phyloP scores from a whole-genome alignment of 53 echinoderm and acorn worm species.

The Glandiceps talaboti region DNA sequence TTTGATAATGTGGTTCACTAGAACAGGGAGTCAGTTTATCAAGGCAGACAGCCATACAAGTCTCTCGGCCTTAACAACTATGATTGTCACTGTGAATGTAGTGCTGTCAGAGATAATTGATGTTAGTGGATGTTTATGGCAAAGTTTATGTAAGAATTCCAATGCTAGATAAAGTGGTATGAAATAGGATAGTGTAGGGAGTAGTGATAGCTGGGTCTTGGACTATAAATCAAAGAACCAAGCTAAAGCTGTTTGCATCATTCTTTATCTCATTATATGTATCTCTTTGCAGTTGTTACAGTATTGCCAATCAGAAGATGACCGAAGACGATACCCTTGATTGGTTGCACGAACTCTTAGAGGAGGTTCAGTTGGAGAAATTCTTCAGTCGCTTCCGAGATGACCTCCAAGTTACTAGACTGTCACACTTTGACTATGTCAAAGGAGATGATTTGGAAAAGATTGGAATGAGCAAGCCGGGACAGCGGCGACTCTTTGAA shows the following conservation, averaged over 20 bases:
- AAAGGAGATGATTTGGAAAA: conserved; percentile 73
- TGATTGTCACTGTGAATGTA: too few species aligned
- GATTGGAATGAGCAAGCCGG: conserved; percentile 87
- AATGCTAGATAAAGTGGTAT: not conserved
- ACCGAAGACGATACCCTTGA: conserved; percentile 43
- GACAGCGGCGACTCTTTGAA: conserved; percentile 65
- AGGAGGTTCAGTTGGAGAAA: conserved; percentile 75
- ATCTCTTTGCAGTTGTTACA: not conserved
- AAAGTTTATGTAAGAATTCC: not conserved
- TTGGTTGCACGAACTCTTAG: conserved; percentile 76
- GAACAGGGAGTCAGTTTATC: too few species aligned
- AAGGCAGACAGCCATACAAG: too few species aligned
- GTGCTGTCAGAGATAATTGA: too few species aligned
- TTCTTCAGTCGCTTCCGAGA: conserved; percentile 60
- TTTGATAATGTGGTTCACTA: too few species aligned
- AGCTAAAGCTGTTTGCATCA: not conserved
- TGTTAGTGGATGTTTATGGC: too few species aligned
- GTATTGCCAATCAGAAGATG: conserved; percentile 4
- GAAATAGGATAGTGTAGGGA: not conserved
- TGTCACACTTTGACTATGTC: conserved; percentile 85
- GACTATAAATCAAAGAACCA: not conserved
- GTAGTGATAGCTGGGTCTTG: not conserved
- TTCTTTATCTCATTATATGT: not conserved
- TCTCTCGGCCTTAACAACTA: too few species aligned
- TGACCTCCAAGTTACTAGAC: conserved; percentile 56